Evolutionary conservation across 2,113 vertebrate species (phyloP).

Genomic region (Nesoenas mayeri): DNA sequence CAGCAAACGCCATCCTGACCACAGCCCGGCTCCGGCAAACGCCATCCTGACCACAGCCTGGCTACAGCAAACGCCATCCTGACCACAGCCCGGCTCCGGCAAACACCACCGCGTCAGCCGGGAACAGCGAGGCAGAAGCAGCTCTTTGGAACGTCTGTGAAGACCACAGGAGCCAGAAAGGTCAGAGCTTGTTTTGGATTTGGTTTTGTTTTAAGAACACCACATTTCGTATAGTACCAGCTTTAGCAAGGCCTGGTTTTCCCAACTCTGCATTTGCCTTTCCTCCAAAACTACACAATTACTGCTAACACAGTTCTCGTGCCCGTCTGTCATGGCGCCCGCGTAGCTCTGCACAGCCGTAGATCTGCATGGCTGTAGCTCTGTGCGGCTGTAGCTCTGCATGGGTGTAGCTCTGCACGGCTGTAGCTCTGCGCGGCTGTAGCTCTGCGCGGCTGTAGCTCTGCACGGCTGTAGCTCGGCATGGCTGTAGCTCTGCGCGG

Average conservation of each 20-base stretch:
- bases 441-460: no score
- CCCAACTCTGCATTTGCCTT: not conserved
- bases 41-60: no score
- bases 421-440: no score
- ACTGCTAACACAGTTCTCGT: not conserved
- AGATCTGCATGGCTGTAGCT: no score
- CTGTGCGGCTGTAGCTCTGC: no score
- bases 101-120: no score
- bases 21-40: no score
- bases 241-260: not conserved
- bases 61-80: not conserved
- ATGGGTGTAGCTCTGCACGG: no score
- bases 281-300: not conserved
- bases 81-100: no score
- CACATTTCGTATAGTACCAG: not conserved
- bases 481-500: no score
- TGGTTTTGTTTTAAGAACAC: not conserved
- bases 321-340: not conserved
- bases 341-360: not conserved
- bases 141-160: not conserved
- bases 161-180: not conserved
- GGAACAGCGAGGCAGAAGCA: not conserved
- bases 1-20: no score
- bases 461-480: no score
- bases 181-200: not conserved